Conservation (phyloP, 2,113 vertebrate species). For the Petromus typicus region DNA sequence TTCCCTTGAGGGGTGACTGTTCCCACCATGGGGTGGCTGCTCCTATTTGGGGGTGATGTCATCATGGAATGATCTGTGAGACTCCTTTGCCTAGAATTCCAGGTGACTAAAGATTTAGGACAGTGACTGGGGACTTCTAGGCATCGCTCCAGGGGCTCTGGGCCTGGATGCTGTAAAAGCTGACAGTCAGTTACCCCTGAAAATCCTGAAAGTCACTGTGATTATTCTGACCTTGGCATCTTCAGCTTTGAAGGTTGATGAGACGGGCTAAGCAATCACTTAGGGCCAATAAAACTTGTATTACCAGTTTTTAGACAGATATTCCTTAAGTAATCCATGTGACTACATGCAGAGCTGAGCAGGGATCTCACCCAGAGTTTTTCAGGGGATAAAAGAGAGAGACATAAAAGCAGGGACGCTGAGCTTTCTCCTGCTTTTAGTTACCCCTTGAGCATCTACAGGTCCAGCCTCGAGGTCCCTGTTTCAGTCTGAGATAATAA, state of each 20-base stretch:
- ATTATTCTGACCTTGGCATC: neutral
- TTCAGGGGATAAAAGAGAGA: neutral
- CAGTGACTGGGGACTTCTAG: neutral
- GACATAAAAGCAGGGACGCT: neutral
- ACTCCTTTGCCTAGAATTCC: neutral
- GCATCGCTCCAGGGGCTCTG: neutral
- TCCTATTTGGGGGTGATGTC: neutral
- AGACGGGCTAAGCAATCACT: neutral
- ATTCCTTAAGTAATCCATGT: neutral
- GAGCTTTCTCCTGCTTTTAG: neutral
- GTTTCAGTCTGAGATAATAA: neutral
- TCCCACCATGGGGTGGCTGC: neutral
- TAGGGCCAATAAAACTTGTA: neutral
- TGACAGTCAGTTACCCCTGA: neutral
- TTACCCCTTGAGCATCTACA: neutral
- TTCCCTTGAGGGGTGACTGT: neutral
- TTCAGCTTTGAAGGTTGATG: neutral
- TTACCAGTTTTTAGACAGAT: neutral
- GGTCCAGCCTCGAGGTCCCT: neutral
- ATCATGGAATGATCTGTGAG: neutral
- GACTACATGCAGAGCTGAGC: neutral
- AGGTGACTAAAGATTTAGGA: neutral
- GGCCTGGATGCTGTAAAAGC: neutral
- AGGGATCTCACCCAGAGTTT: neutral
- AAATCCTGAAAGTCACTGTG: neutral